A percentile compares a stretch with the other conserved stretches of the same genome.
Conservation (phyloP, 2,113 vertebrate species). For the Chaenogobius annularis region DNA sequence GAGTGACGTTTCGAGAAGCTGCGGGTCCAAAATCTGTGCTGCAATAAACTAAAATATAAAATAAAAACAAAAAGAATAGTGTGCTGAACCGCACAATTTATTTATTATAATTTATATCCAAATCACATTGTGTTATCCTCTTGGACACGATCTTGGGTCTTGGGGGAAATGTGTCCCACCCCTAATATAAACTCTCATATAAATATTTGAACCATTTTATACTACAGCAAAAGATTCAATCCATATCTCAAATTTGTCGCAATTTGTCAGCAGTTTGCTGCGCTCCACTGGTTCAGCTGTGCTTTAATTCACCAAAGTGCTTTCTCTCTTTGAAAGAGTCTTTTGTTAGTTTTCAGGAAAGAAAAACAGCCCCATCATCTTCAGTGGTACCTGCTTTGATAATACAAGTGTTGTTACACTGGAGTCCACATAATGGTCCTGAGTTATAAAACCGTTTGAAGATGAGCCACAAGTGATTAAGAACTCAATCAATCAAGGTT, state of each 20-base stretch:
- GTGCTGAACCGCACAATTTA: too few species aligned
- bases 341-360: slow-evolving; percentile 28
- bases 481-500: slow-evolving; percentile 6
- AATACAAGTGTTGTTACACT: slow-evolving; percentile 29
- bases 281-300: slow-evolving; percentile 52
- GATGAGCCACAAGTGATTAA: slow-evolving; percentile 33
- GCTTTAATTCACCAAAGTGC: slow-evolving; percentile 61
- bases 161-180: too few species aligned
- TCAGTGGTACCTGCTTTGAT: slow-evolving; percentile 36
- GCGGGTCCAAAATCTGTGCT: too few species aligned
- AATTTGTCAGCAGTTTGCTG: slow-evolving; percentile 43
- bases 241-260: slow-evolving; percentile 16
- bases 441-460: slow-evolving; percentile 59
- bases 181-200: slow-evolving; percentile 32
- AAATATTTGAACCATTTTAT: slow-evolving; percentile 50
- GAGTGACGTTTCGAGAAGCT: too few species aligned
- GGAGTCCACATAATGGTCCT: slow-evolving; percentile 55
- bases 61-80: too few species aligned
- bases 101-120: too few species aligned
- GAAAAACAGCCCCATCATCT: slow-evolving; percentile 34
- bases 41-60: too few species aligned
- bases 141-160: too few species aligned
- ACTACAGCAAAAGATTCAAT: slow-evolving; percentile 24
- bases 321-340: slow-evolving; percentile 23
- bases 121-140: too few species aligned